These are phyloP conservation scores for Aphidius ervi DNA, from an alignment of 1,140 invertebrate genomes.

Conservation along the genomic window DNA sequence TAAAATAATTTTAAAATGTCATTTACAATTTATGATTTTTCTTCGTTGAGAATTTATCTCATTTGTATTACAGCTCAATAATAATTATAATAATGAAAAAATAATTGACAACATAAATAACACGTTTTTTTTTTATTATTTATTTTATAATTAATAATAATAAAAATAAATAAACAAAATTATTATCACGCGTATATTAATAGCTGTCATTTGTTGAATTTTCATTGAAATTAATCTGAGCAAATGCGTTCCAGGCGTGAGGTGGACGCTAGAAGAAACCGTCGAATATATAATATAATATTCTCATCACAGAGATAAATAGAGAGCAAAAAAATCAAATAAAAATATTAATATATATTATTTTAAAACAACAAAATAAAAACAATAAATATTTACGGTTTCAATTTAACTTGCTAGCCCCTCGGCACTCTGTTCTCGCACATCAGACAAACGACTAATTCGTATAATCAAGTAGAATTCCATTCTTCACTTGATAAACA, in stretches of 20 bases:
- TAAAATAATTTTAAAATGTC: no score
- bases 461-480: not conserved
- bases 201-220: not conserved
- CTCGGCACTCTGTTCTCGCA: slow-evolving; percentile 1
- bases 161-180: no score
- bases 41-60: no score
- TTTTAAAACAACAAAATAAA: not conserved
- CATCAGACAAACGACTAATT: not conserved
- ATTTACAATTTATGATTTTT: no score
- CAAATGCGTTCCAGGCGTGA: slow-evolving; percentile 19
- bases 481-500: not conserved
- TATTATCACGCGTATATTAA: no score
- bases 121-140: no score
- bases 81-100: no score
- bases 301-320: not conserved
- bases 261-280: slow-evolving; percentile 1
- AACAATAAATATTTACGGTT: slow-evolving; percentile 6
- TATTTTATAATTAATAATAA: no score
- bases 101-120: no score
- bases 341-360: not conserved
- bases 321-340: no score
- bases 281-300: not conserved
- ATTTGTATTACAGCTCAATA: no score
- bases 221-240: slow-evolving; percentile 14
- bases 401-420: slow-evolving; percentile 1